Evolutionary conservation across 2,113 vertebrate species (phyloP), one percentile per base, ranked within the genome.

Genomic region (Trinectes maculatus): DNA sequence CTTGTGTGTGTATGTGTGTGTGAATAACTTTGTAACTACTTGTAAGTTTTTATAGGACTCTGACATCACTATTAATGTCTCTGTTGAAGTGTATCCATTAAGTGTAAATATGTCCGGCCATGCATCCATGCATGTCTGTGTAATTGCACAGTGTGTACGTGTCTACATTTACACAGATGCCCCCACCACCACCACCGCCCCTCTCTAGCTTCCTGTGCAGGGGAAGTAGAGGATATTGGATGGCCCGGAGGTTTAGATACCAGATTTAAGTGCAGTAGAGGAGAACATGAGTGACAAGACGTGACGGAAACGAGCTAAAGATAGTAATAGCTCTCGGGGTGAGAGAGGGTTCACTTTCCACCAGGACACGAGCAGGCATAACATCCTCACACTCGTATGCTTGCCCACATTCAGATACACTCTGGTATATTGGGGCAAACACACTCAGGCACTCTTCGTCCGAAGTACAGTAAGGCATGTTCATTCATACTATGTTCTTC

Each of bases 201-300:
- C 7, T 51, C 37, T 44, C 22, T 1, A 42, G 70, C 78, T 90
- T 90, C 87, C 89, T 87, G 83, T 80, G 63, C 44, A 77, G 26
- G 62, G 79, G 77, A 81, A 80, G 70, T 74, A 55, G 52, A 79
- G 83, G 80, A 83, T 87, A 90, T 92, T 73, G 66, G 63, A 89
- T 90, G 79, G 79, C 86, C 75, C 25, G 37, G 84, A 87, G 89
- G 84, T 87, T 87, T 80, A 75, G 88, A 91, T 89, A 74, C 77
- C 77, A 80, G 73, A 58, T 86, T 85, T 85, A 89, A 88, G 87
- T 77, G 74, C 77, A 76, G 46, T 67, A 65, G 84, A 78, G 77
- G 69, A 79, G 74, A 87, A 75, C 84, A 83, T 54, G 46, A 79
- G 89, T 90, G 89, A 88, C 88, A 83, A 81, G 88, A 88, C 59